Evolutionary conservation across 2,113 vertebrate genomes (phyloP).

Genomic region (Dryoscopus gambensis): DNA sequence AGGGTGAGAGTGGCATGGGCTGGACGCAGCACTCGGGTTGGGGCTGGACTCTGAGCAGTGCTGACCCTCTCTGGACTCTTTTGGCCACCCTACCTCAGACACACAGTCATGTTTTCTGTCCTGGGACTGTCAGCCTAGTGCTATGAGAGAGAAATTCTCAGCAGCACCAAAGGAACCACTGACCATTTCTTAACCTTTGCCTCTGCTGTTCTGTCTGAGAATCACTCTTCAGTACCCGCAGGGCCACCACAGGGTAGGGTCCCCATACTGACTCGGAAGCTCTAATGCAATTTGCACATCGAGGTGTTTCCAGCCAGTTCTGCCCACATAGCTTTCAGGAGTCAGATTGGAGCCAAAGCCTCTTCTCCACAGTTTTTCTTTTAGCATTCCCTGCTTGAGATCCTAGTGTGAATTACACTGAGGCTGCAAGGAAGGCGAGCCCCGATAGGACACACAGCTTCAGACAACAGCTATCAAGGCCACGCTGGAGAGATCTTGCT

Average conservation of each 20-base stretch:
- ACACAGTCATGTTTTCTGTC: not conserved
- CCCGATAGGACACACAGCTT: not conserved
- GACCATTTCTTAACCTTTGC: not conserved
- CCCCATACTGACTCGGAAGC: not conserved
- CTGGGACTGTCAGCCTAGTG: not conserved
- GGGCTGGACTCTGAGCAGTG: not conserved
- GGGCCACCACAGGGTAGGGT: not conserved
- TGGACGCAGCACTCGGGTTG: not conserved
- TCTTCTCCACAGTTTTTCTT: not conserved
- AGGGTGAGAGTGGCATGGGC: not conserved
- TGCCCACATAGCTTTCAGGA: not conserved
- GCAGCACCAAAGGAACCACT: not conserved
- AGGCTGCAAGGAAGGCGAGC: not conserved
- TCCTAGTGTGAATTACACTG: not conserved
- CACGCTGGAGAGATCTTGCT: not conserved
- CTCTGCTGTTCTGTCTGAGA: not conserved
- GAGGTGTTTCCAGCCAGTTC: not conserved
- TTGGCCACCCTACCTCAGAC: not conserved
- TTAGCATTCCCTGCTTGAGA: not conserved
- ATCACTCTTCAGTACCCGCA: not conserved
- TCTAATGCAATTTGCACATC: not conserved
- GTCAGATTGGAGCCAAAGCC: not conserved
- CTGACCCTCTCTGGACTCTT: not conserved
- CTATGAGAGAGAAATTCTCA: not conserved
- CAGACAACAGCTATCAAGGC: not conserved